Percentiles rank a stretch among this genome's conserved stretches.
Evolutionary conservation across 2,113 vertebrate species (phyloP).

Genomic region (Asarcornis scutulata): DNA sequence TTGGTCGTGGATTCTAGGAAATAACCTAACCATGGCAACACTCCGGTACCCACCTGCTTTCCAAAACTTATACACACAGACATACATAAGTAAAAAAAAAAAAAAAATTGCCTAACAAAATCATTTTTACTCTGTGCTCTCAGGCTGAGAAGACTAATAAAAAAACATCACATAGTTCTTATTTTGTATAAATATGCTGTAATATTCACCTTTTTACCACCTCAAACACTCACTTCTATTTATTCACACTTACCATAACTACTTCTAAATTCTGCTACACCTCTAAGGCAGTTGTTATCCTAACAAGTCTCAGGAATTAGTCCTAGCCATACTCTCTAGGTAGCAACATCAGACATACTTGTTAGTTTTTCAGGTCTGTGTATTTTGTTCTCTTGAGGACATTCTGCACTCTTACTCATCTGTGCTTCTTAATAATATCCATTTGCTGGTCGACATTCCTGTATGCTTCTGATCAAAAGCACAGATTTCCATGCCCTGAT

Average conservation of each 20-base stretch:
- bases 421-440: background rate
- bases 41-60: background rate
- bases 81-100: background rate
- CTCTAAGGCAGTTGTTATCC: background rate
- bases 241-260: background rate
- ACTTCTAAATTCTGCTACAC: background rate
- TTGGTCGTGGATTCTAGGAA: background rate
- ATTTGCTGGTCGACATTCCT: background rate
- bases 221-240: background rate
- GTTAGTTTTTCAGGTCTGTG: background rate
- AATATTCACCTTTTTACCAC: conserved; percentile 23
- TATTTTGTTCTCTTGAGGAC: conserved; percentile 6
- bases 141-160: background rate
- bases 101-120: background rate
- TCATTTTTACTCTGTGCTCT: background rate
- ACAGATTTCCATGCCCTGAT: background rate
- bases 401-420: background rate
- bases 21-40: background rate
- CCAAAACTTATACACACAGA: background rate
- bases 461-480: background rate
- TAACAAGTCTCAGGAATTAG: conserved; percentile 9
- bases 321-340: background rate
- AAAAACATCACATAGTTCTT: background rate
- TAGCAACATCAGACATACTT: conserved; percentile 4
- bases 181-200: conserved; percentile 8